Evolutionary conservation across 2,797 vertebrate species (phyloP).

Genomic region (Neostethus bicornis): DNA sequence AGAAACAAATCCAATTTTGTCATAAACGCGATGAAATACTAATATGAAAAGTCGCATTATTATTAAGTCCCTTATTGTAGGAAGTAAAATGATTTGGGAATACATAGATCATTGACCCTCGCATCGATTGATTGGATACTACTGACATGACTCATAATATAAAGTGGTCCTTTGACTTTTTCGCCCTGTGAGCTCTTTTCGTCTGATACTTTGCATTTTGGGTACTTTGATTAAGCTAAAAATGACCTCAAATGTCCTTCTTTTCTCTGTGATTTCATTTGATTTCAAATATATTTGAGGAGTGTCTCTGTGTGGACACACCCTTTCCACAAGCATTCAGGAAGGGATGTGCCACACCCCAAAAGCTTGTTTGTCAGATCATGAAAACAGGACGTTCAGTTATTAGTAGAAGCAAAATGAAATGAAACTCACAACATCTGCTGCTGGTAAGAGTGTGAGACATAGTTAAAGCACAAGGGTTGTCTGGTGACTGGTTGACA

Average conservation of each 20-base stretch:
- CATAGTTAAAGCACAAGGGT: neutral
- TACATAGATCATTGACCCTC: conserved; percentile 39
- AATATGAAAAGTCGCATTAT: conserved; percentile 6
- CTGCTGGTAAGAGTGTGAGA: conserved; percentile 4
- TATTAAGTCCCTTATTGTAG: conserved; percentile 9
- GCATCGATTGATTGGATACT: no score
- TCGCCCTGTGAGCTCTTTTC: no score
- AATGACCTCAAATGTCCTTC: no score
- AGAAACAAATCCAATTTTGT: no score
- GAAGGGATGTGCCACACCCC: conserved; percentile 33
- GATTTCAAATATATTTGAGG: neutral
- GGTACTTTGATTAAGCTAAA: no score
- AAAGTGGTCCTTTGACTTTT: no score
- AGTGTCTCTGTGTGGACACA: conserved; percentile 43
- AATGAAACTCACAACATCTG: neutral
- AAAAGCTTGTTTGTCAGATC: conserved; percentile 23
- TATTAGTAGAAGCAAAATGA: neutral
- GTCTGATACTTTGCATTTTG: no score
- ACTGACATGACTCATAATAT: no score
- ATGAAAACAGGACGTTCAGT: conserved; percentile 17
- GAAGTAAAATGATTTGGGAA: conserved; percentile 25
- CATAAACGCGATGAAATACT: no score
- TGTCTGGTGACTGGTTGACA: conserved; percentile 4
- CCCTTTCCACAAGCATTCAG: conserved; percentile 32
- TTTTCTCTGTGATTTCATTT: no score